Percentiles rank a stretch among this genome's conserved stretches.
Evolutionary conservation across 2,113 vertebrate species (phyloP).

Genomic region (Odontophorus gujanensis): DNA sequence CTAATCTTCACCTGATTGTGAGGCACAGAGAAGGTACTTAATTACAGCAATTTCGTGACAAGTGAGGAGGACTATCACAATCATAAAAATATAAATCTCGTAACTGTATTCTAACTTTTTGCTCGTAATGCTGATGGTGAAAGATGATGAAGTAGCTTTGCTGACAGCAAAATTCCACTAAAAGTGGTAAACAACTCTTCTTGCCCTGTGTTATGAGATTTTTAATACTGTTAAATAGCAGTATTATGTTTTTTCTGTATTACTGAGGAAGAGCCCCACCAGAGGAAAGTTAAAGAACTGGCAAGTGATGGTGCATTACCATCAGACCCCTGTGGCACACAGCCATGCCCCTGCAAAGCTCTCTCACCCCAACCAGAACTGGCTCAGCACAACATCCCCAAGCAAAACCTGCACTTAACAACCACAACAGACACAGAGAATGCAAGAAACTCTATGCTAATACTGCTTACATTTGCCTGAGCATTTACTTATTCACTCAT

Average conservation of each 20-base stretch:
- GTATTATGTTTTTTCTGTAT: not conserved
- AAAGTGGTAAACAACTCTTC: not conserved
- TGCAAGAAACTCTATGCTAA: not conserved
- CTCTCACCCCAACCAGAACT: not conserved
- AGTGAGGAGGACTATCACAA: conserved; percentile 17
- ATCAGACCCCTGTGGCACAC: not conserved
- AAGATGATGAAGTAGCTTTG: not conserved
- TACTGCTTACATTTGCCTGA: not conserved
- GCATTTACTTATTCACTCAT: not conserved
- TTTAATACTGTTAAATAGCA: not conserved
- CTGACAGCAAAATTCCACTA: not conserved
- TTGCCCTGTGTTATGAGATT: not conserved
- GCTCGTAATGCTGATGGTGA: not conserved
- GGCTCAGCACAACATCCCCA: not conserved
- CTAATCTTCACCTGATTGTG: conserved; percentile 17
- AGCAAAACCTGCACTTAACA: not conserved
- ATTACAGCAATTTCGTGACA: conserved; percentile 36
- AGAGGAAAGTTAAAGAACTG: not conserved
- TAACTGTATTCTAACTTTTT: not conserved
- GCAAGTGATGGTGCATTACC: not conserved
- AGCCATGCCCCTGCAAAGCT: not conserved
- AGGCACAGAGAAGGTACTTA: conserved; percentile 31
- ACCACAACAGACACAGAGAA: not conserved
- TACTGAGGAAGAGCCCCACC: not conserved
- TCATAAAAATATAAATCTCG: not conserved